Conservation (phyloP, 1,140 invertebrate species). For the Zaprionus tsacasi region DNA sequence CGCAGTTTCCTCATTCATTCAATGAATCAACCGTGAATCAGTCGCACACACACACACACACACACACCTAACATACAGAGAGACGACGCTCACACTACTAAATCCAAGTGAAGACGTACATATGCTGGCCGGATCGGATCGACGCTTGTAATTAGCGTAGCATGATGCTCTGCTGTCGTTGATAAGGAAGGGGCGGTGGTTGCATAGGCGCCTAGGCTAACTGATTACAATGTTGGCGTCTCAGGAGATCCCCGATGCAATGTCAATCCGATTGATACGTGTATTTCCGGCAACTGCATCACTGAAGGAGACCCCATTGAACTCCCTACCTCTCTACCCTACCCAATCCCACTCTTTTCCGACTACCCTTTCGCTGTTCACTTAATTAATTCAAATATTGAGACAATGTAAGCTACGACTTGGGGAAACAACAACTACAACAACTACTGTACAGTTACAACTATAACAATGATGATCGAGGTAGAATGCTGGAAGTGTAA, state of each 20-base stretch:
- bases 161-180: constrained; percentile 56
- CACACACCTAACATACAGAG: not conserved
- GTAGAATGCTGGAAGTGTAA: not conserved
- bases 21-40: constrained; percentile 16
- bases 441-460: not conserved
- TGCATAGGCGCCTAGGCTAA: constrained; percentile 47
- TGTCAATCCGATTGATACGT: constrained; percentile 21
- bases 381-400: constrained; percentile 3
- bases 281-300: constrained; percentile 40
- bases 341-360: not conserved
- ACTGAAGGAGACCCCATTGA: too few relatives aligned
- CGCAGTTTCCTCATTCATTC: constrained; percentile 32
- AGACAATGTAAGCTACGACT: constrained; percentile 1
- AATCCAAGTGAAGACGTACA: not conserved
- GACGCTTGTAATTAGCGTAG: constrained; percentile 54
- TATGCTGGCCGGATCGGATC: constrained; percentile 41
- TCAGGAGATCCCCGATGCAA: constrained; percentile 30
- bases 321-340: too few relatives aligned
- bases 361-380: not conserved
- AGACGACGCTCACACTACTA: not conserved
- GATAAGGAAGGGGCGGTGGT: constrained; percentile 37
- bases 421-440: not conserved
- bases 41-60: not conserved
- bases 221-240: constrained; percentile 52
- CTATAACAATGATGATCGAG: not conserved